Evolutionary conservation across 2,888 invertebrate species (phyloP).

Genomic region (Therioaphis trifolii): DNA sequence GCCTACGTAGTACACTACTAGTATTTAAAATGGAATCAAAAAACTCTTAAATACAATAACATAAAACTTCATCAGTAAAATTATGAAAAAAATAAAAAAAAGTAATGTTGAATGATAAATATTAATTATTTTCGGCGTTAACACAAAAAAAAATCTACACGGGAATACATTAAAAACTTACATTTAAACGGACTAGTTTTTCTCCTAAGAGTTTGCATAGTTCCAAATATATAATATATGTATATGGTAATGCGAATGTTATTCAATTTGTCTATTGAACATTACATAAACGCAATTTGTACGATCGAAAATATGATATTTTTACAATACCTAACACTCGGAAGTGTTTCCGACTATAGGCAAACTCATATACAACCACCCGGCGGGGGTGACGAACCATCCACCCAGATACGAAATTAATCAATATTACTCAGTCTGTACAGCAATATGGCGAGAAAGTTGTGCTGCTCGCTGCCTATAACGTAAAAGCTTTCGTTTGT

Average conservation of each 20-base stretch:
- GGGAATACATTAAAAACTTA: constrained; percentile 73
- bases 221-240: neutral
- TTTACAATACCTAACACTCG: neutral
- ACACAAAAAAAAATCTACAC: neutral
- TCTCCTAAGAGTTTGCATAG: constrained; percentile 91
- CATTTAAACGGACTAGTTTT: constrained; percentile 94
- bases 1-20: too few relatives aligned
- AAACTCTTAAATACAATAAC: too few relatives aligned
- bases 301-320: neutral
- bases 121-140: neutral
- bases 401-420: constrained; percentile 46
- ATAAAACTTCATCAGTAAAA: too few relatives aligned
- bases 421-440: constrained; percentile 59
- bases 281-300: neutral
- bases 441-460: constrained; percentile 52
- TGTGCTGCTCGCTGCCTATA: neutral
- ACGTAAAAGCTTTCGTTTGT: neutral
- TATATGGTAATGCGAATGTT: neutral
- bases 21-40: too few relatives aligned
- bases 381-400: constrained; percentile 27
- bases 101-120: neutral
- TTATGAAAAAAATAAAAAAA: neutral
- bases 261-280: neutral
- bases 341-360: constrained; percentile 15
- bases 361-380: constrained; percentile 10